A percentile compares a stretch with the other conserved stretches of the same genome.
phyloP scores from a whole-genome alignment of 2,888 invertebrate species.

The Sinelater perroti region DNA sequence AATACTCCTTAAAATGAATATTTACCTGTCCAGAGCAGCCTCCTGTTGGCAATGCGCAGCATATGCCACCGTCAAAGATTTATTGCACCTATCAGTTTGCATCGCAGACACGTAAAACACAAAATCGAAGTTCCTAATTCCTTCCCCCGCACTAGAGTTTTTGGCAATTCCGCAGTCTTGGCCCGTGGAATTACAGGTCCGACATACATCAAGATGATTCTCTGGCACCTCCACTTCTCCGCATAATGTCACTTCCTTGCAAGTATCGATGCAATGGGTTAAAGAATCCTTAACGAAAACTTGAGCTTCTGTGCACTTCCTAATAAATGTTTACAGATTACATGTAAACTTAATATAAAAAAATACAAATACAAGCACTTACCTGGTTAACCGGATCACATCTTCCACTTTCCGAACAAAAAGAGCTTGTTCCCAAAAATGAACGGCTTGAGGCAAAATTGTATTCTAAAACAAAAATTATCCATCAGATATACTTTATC shows the following conservation, averaged over 20 bases:
- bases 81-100: conserved; percentile 86
- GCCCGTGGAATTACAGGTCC: conserved; percentile 86
- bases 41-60: conserved; percentile 99
- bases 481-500: no score
- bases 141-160: conserved; percentile 67
- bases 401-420: conserved; percentile 87
- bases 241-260: conserved; percentile 88
- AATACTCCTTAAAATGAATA: background rate
- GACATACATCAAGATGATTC: conserved; percentile 92
- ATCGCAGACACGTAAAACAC: conserved; percentile 96
- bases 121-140: conserved; percentile 88
- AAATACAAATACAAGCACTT: conserved; percentile 46
- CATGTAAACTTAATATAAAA: conserved; percentile 37
- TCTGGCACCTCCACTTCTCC: conserved; percentile 95
- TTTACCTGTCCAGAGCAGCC: conserved; percentile 78
- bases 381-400: conserved; percentile 90
- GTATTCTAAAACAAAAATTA: conserved; percentile 71
- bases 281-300: conserved; percentile 84
- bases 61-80: conserved; percentile 93
- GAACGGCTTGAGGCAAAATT: conserved; percentile 88
- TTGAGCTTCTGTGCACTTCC: conserved; percentile 88
- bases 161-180: conserved; percentile 75
- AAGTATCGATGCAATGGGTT: conserved; percentile 88
- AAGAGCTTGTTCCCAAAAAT: conserved; percentile 92
- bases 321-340: conserved; percentile 54